Evolutionary conservation across 2,888 invertebrate genomes (phyloP).

Genomic region (Drosophila borborema): DNA sequence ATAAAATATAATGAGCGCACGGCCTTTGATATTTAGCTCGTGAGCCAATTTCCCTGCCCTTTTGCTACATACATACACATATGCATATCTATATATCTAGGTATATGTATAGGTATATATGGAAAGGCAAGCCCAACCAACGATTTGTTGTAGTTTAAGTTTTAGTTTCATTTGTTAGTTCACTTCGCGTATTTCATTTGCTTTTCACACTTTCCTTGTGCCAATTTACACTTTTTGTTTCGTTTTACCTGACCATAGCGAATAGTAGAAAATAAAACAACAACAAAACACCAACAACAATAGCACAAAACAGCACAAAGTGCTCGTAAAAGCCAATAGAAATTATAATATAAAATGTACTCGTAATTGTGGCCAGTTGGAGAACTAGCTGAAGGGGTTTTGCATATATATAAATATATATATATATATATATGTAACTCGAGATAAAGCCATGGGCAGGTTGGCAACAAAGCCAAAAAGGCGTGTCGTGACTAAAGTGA

Average conservation of each 20-base stretch:
- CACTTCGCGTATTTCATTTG: constrained; percentile 50
- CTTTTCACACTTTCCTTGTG: constrained; percentile 80
- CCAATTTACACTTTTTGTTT: constrained; percentile 75
- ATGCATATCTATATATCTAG: not conserved
- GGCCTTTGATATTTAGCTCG: constrained; percentile 75
- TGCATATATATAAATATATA: not conserved
- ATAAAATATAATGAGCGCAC: constrained; percentile 75
- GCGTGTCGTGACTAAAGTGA: constrained; percentile 45
- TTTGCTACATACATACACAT: constrained; percentile 4
- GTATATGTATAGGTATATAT: not conserved
- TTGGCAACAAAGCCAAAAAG: constrained; percentile 17
- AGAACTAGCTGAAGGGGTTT: constrained; percentile 17
- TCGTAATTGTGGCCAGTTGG: constrained; percentile 46
- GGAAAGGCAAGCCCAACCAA: constrained; percentile 8
- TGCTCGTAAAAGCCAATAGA: constrained; percentile 56
- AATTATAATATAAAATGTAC: constrained; percentile 61
- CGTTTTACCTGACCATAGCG: constrained; percentile 41
- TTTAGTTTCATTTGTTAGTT: constrained; percentile 17
- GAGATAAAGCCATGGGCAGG: not conserved
- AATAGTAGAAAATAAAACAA: constrained; percentile 4
- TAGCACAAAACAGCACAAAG: constrained; percentile 12
- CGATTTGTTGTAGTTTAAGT: constrained; percentile 41
- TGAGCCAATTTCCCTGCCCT: constrained; percentile 23
- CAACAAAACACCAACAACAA: not conserved
- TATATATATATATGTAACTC: not conserved